A percentile compares a stretch with the other conserved stretches of the same genome.
These are phyloP conservation scores for Enteromius treurensis DNA, from an alignment of 2,797 vertebrate species.

Conservation along the genomic window DNA sequence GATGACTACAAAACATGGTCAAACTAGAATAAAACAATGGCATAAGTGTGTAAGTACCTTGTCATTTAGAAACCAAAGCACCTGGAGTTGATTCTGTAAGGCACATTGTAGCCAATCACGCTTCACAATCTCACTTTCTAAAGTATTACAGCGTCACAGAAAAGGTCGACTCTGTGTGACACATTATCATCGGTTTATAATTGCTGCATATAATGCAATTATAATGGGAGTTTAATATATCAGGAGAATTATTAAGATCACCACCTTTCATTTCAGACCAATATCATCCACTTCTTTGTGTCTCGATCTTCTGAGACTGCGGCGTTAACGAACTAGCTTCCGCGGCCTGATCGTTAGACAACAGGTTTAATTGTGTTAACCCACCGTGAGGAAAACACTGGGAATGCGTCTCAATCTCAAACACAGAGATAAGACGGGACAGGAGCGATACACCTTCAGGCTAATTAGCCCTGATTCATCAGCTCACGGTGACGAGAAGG, in stretches of 20 bases:
- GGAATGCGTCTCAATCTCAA: conserved; percentile 65
- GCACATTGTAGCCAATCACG: not conserved
- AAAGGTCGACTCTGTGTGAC: conserved; percentile 5
- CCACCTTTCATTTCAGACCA: not conserved
- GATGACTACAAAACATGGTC: not conserved
- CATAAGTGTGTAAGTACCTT: not conserved
- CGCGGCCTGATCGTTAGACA: conserved; percentile 60
- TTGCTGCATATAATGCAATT: conserved; percentile 19
- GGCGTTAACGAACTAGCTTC: conserved; percentile 11
- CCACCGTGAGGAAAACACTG: conserved; percentile 70
- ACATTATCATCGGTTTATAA: not conserved
- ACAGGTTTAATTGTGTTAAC: conserved; percentile 73
- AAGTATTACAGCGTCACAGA: not conserved
- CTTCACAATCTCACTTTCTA: not conserved
- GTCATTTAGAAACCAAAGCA: not conserved
- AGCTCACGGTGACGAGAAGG: conserved; percentile 66
- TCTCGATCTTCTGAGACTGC: conserved; percentile 13
- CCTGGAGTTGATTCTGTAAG: not conserved
- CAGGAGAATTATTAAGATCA: conserved; percentile 4
- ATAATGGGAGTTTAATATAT: conserved; percentile 7
- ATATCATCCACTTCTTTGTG: not conserved
- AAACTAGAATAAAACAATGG: not conserved
- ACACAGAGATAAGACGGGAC: conserved; percentile 63
- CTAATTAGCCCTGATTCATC: conserved; percentile 76
- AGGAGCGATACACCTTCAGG: conserved; percentile 68